Conservation (phyloP, 2,113 vertebrate species). For the Petrocephalus microphthalmus region DNA sequence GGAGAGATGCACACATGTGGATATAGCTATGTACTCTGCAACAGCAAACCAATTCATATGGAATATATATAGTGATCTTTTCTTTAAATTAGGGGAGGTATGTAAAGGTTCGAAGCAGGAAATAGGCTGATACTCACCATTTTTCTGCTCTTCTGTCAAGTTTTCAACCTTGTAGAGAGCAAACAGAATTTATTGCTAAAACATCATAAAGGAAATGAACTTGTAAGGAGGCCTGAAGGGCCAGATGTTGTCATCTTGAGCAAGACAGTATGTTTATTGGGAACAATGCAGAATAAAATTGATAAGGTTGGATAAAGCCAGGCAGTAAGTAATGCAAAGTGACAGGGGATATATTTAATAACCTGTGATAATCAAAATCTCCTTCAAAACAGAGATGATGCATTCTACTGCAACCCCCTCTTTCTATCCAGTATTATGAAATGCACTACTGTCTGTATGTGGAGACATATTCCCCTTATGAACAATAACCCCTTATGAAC, state of each 20-base stretch:
- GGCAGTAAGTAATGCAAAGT: neutral
- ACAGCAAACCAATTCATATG: neutral
- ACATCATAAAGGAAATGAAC: neutral
- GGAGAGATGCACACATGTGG: neutral
- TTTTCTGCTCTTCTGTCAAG: conserved; percentile 70
- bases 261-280: neutral
- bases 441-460: neutral
- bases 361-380: neutral
- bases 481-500: neutral
- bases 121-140: conserved; percentile 50
- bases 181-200: neutral
- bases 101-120: neutral
- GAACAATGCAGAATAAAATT: neutral
- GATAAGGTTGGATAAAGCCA: neutral
- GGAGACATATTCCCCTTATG: neutral
- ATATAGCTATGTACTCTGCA: neutral
- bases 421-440: neutral
- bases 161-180: conserved; percentile 60
- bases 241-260: neutral
- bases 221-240: neutral
- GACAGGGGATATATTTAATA: neutral
- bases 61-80: neutral
- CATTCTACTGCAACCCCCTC: neutral
- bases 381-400: neutral
- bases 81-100: neutral